Evolutionary conservation across 2,888 invertebrate genomes (phyloP), one percentile per base, ranked within the genome.

Genomic region (Sinhomidia bicolor): DNA sequence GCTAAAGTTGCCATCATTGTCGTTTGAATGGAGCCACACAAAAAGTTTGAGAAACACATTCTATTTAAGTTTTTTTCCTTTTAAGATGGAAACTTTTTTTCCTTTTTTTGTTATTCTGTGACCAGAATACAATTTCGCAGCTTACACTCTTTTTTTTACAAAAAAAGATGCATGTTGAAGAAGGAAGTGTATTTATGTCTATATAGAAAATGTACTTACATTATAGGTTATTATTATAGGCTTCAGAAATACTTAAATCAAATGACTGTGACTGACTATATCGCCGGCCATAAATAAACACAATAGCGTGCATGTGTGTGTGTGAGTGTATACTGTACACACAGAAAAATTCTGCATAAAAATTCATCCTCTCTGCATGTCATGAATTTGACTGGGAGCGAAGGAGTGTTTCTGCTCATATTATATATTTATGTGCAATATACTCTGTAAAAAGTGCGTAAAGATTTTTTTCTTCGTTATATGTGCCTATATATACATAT

Each of bases 291-390:
- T 71, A 71, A 71, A 44, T 71, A 71, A 71, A 71, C 29, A 62
- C 62, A 62, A 62, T 57, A 57, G 57, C 57, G 3, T 41, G 41
- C 41, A 44, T 41, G 36, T 36, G 47, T 41, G 36, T 36, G 47
- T 36, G 57, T 36, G n/a, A 41, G 29, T 20, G 29, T 10, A 36
- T 20, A 10, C 14, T 78, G 51, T 78, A 44, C 23, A 68, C 36
- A 44, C 44, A 20, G 79, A 79, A 36, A 60, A 62, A 84, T 80
- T 80, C 57, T 84, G 84, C 84, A 84, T 84, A 84, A 29, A 83
- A 84, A 74, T 84, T 51, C 76, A 84, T 84, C 74, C 71, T 60
- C 23, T 41, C 44, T 80, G 62, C 71, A 82, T 68, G 81, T 71
- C 71, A 71, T 80, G 80, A 57, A 60, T 80, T 54, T 62, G 23